These are phyloP conservation scores for Caerostris darwini DNA, from an alignment of 1,140 invertebrate species.

Conservation along the genomic window DNA sequence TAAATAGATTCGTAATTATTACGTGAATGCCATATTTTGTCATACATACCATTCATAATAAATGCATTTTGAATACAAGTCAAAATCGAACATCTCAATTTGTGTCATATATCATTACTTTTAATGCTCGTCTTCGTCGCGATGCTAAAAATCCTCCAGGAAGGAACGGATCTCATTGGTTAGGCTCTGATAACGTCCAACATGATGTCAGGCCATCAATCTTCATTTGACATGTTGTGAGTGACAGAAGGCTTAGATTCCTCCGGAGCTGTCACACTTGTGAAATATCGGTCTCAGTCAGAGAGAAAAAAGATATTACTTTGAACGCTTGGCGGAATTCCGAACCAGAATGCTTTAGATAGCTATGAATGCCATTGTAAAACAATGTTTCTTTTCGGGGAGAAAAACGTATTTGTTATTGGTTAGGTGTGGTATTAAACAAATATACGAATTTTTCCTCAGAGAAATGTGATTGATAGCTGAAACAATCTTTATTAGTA, in stretches of 20 bases:
- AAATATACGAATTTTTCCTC: no score
- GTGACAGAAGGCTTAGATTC: conserved; percentile 45
- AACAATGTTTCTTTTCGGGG: neutral
- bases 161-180: conserved; percentile 3
- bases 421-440: no score
- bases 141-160: neutral
- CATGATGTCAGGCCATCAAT: conserved; percentile 31
- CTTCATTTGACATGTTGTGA: conserved; percentile 61
- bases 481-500: no score
- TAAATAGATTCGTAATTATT: no score
- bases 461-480: no score
- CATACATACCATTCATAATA: no score
- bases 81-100: neutral
- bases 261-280: neutral
- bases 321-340: neutral
- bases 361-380: neutral
- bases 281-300: neutral
- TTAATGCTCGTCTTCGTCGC: neutral
- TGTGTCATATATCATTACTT: neutral
- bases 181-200: conserved; percentile 14
- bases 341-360: neutral
- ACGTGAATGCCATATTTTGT: no score
- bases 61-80: neutral
- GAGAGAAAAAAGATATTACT: neutral
- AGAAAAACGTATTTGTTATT: no score